A percentile compares a stretch with the other conserved stretches of the same genome.
Evolutionary conservation across 2,888 invertebrate genomes (phyloP).

Genomic region (Latrodectus elegans): DNA sequence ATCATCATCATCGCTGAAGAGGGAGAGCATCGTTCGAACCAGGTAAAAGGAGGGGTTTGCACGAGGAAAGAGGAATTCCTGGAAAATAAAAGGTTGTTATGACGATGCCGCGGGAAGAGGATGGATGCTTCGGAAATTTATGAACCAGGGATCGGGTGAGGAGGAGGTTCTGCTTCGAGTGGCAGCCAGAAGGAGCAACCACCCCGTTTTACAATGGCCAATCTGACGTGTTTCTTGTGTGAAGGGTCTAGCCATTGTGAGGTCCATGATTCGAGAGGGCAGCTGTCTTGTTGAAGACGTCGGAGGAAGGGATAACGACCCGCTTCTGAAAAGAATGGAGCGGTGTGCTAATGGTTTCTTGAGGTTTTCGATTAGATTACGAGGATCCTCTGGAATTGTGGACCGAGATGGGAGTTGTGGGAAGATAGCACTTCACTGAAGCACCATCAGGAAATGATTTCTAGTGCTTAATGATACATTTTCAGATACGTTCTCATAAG

Average conservation of each 20-base stretch:
- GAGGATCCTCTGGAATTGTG: no score
- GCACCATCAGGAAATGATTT: no score
- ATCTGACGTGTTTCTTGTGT: not conserved
- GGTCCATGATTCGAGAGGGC: not conserved
- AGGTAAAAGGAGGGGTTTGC: not conserved
- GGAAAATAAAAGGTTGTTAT: slow-evolving; percentile 2
- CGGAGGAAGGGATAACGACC: not conserved
- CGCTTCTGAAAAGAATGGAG: not conserved
- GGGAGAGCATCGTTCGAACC: not conserved
- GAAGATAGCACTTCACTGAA: no score
- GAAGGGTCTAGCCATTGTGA: not conserved
- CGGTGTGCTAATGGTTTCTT: no score
- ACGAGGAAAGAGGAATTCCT: no score
- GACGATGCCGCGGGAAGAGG: not conserved
- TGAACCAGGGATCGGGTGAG: not conserved
- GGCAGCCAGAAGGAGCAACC: not conserved
- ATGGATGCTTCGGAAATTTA: not conserved
- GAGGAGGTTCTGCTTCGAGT: not conserved
- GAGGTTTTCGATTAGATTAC: no score
- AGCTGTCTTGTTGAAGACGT: not conserved
- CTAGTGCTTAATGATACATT: no score
- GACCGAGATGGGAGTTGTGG: no score
- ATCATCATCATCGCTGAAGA: not conserved
- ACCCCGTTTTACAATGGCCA: not conserved
- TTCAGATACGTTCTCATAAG: no score